phyloP scores from a whole-genome alignment of 53 echinoderm and acorn worm species.

The Echinometra lucunter region DNA sequence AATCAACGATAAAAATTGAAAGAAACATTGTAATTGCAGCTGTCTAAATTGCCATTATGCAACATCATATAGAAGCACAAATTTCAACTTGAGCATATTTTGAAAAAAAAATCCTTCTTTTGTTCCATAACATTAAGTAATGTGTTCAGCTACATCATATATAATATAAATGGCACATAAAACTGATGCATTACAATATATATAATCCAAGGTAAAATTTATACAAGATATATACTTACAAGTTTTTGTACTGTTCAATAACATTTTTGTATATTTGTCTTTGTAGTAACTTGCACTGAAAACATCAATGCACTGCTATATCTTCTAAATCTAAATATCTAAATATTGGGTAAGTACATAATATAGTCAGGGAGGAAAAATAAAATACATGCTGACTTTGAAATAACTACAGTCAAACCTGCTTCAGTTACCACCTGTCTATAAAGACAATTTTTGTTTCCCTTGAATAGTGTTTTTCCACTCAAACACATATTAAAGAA shows the following conservation, averaged over 20 bases:
- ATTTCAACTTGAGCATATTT: not conserved
- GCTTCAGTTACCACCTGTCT: too few species aligned
- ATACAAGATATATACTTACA: conserved; percentile 27
- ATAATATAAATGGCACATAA: conserved; percentile 1
- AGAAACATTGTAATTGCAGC: not conserved
- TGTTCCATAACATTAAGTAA: not conserved
- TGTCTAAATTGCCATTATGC: not conserved
- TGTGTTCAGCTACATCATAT: not conserved
- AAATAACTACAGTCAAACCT: too few species aligned
- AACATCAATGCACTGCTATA: not conserved
- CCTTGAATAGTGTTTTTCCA: too few species aligned
- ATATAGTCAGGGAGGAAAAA: not conserved
- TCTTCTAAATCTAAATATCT: not conserved
- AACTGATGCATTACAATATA: conserved; percentile 12
- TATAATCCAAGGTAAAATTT: conserved; percentile 22
- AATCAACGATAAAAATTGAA: not conserved
- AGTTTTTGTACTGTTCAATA: conserved; percentile 30
- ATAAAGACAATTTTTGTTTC: too few species aligned
- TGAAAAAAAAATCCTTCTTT: not conserved
- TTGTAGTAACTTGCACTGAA: not conserved
- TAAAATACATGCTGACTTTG: too few species aligned
- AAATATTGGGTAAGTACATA: conserved; percentile 10
- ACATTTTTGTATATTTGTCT: not conserved
- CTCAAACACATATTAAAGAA: too few species aligned
- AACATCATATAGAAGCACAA: not conserved